phyloP scores from a whole-genome alignment of 92 coral and sea anemone species.

The Scolanthus callimorphus region DNA sequence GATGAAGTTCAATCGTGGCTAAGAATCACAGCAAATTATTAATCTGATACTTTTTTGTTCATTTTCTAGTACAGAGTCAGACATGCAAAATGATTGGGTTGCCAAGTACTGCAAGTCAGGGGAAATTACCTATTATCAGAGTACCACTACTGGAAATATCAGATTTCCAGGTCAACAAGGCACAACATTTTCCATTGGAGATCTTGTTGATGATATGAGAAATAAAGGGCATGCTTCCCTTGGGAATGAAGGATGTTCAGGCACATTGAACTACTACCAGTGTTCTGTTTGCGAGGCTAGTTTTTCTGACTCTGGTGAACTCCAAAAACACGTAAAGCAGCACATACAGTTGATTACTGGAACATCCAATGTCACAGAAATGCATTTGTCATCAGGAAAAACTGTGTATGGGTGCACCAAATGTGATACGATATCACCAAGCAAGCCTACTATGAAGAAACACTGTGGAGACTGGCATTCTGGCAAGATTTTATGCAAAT shows the following conservation, averaged over 20 bases:
- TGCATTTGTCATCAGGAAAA: neutral
- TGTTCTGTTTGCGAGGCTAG: neutral
- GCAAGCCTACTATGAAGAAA: neutral
- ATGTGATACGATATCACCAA: slow-evolving; percentile 3
- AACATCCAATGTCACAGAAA: neutral
- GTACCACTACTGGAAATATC: neutral
- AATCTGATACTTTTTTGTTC: too few species aligned
- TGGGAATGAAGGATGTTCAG: too few species aligned
- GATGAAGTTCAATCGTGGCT: too few species aligned
- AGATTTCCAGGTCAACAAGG: neutral
- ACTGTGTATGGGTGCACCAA: neutral
- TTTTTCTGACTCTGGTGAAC: neutral
- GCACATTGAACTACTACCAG: too few species aligned
- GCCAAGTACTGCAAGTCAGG: neutral
- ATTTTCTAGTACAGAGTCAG: too few species aligned
- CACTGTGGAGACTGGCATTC: slow-evolving; percentile 3
- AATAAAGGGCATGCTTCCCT: too few species aligned
- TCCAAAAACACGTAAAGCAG: neutral
- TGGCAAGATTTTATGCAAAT: neutral
- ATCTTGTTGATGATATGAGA: too few species aligned
- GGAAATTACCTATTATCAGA: neutral
- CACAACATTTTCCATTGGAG: neutral
- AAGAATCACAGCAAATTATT: too few species aligned
- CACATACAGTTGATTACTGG: neutral
- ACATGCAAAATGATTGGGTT: neutral